Conservation (phyloP, 1,140 invertebrate species). For the Meloidogyne chitwoodi region DNA sequence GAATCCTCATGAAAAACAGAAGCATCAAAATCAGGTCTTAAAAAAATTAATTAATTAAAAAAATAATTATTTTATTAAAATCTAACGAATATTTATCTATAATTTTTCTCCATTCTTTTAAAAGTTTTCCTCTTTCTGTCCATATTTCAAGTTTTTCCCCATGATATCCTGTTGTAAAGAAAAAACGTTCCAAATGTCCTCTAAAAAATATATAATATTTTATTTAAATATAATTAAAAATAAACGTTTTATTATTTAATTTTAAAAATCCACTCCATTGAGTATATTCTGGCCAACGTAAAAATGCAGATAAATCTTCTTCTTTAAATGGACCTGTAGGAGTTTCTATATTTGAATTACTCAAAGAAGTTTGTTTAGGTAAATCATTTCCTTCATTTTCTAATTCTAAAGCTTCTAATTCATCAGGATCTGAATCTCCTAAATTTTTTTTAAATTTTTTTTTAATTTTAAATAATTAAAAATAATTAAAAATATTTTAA, state of each 20-base stretch:
- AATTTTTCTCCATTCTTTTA: slow-evolving; percentile 50
- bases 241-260: slow-evolving; percentile 49
- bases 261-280: slow-evolving; percentile 54
- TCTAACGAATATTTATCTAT: slow-evolving; percentile 54
- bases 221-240: background rate
- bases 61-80: background rate
- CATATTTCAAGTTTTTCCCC: slow-evolving; percentile 52
- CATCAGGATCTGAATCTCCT: background rate
- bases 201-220: slow-evolving; percentile 28
- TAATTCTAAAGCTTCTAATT: slow-evolving; percentile 11
- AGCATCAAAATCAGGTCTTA: slow-evolving; percentile 49
- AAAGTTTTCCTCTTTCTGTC: slow-evolving; percentile 51
- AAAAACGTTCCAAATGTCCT: slow-evolving; percentile 50
- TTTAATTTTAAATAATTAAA: no score
- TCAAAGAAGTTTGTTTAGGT: background rate
- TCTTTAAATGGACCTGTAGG: slow-evolving; percentile 32
- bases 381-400: background rate
- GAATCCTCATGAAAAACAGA: slow-evolving; percentile 57
- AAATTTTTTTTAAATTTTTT: no score
- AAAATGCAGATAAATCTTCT: slow-evolving; percentile 49
- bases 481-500: background rate
- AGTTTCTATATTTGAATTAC: background rate
- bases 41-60: slow-evolving; percentile 23
- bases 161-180: slow-evolving; percentile 59
- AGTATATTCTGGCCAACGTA: slow-evolving; percentile 54